Evolutionary conservation across 1,140 invertebrate species (phyloP).

Genomic region (Aphelenchoides fujianensis): DNA sequence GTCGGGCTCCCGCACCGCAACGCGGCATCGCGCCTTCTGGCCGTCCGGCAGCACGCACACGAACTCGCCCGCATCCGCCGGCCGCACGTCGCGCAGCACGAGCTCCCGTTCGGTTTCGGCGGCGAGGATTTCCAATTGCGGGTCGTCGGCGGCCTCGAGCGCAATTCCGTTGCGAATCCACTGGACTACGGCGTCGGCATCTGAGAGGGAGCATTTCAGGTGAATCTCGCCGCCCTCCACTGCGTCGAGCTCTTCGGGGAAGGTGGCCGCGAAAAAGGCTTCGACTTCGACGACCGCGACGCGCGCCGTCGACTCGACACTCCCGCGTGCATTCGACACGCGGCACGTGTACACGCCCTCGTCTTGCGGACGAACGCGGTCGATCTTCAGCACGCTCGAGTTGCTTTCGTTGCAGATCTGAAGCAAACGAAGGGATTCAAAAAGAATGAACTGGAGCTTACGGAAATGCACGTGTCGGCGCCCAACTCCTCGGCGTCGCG

Average conservation of each 20-base stretch:
- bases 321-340: conserved; percentile 36
- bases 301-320: conserved; percentile 17
- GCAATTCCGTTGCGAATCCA: conserved; percentile 47
- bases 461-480: conserved; percentile 3
- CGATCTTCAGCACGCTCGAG: conserved; percentile 44
- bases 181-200: conserved; percentile 39
- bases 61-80: conserved; percentile 54
- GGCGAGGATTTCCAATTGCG: conserved; percentile 22
- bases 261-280: conserved; percentile 42
- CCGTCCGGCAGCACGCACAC: conserved; percentile 52
- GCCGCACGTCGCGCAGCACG: conserved; percentile 37
- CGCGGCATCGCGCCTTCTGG: conserved; percentile 21
- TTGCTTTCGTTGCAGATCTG: conserved; percentile 56
- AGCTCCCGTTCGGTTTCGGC: conserved; percentile 34
- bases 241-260: conserved; percentile 40
- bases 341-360: conserved; percentile 50
- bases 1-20: conserved; percentile 23
- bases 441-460: no score
- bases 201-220: conserved; percentile 38
- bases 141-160: conserved; percentile 21
- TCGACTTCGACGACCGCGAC: conserved; percentile 38
- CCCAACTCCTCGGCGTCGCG: conserved; percentile 54
- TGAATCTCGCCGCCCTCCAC: conserved; percentile 36
- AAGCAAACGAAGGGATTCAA: no score
- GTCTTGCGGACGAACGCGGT: conserved; percentile 37